phyloP scores from a whole-genome alignment of 2,113 vertebrate genomes.

The Chrysemys picta region DNA sequence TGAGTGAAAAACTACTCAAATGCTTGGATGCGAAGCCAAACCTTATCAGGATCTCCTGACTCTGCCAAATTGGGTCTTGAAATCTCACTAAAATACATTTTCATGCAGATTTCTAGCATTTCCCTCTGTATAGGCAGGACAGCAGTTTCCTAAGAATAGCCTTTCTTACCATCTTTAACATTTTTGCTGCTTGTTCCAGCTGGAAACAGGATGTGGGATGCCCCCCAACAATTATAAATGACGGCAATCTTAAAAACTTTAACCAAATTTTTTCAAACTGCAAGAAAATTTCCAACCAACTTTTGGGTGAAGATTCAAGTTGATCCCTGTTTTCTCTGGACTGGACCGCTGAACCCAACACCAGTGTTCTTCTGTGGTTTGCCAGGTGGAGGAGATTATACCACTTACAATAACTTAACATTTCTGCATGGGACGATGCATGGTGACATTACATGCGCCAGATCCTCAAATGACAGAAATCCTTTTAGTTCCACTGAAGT shows the following conservation, averaged over 20 bases:
- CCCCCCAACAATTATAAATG: not conserved
- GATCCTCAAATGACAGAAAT: not conserved
- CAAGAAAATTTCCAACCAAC: rapidly evolving
- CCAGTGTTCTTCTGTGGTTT: rapidly evolving
- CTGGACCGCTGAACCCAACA: not conserved
- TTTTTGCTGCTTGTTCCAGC: not conserved
- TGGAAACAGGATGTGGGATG: not conserved
- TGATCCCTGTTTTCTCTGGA: not conserved
- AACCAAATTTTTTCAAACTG: not conserved
- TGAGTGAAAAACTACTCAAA: not conserved
- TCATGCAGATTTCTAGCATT: not conserved
- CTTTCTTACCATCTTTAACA: not conserved
- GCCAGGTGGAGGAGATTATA: not conserved
- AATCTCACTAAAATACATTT: rapidly evolving
- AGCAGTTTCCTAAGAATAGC: not conserved
- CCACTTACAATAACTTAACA: rapidly evolving
- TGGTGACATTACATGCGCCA: not conserved
- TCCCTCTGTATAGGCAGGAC: not conserved
- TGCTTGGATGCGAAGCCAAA: constrained; percentile 9
- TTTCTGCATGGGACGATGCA: not conserved
- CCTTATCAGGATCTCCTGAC: not conserved
- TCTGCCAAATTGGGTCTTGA: not conserved
- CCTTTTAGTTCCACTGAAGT: not conserved
- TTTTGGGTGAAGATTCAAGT: not conserved
- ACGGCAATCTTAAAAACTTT: rapidly evolving